Percentiles rank a stretch among this genome's conserved stretches.
These are phyloP conservation scores for Hypanus sabinus DNA, from an alignment of 2,113 vertebrate species.

Conservation along the genomic window DNA sequence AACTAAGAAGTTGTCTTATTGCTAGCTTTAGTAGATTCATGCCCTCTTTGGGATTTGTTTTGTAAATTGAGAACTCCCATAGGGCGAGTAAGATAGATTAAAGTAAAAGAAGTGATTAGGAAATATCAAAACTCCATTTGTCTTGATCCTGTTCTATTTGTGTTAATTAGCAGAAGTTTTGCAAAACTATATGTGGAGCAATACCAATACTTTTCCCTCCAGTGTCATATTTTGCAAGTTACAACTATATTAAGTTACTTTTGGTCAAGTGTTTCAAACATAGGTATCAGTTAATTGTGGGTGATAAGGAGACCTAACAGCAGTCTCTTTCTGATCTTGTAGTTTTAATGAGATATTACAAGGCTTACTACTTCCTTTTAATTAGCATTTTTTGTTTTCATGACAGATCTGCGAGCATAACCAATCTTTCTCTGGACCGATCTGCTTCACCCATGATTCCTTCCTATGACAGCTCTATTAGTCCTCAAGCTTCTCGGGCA, in stretches of 20 bases:
- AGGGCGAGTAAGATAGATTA: neutral
- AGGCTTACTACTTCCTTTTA: neutral
- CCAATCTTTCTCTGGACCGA: constrained; percentile 82
- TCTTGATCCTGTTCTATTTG: neutral
- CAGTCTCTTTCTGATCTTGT: neutral
- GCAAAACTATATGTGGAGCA: neutral
- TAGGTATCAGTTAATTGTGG: neutral
- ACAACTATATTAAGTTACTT: neutral
- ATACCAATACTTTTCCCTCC: neutral
- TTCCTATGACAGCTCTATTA: constrained; percentile 81
- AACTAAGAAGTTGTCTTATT: neutral
- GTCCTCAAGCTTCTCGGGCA: constrained; percentile 77
- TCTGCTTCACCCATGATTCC: constrained; percentile 82
- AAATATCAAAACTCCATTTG: neutral
- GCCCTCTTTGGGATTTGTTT: neutral
- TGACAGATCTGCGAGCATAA: constrained; percentile 84
- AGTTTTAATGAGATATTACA: neutral
- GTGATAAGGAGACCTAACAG: neutral
- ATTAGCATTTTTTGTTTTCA: neutral
- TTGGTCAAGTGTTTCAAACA: neutral
- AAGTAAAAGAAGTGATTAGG: neutral
- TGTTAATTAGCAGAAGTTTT: neutral
- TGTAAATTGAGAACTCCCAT: neutral
- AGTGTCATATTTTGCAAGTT: neutral
- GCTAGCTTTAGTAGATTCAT: neutral